These are phyloP conservation scores for Anarhynchus alexandrinus DNA, from an alignment of 2,113 vertebrate genomes.

Conservation along the genomic window DNA sequence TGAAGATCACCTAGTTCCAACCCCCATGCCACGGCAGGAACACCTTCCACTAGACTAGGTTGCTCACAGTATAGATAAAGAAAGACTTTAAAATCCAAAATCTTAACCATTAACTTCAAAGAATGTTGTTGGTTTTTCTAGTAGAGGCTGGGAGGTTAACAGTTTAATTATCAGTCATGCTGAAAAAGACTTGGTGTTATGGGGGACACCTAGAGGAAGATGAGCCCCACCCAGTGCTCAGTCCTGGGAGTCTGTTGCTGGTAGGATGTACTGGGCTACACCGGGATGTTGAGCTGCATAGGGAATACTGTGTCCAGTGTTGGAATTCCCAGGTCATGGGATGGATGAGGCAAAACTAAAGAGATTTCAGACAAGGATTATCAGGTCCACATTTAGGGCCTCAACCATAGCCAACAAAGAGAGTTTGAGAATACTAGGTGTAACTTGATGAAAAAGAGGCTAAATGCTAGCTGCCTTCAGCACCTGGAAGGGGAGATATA, in stretches of 20 bases:
- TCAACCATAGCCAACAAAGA: background rate
- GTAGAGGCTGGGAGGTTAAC: background rate
- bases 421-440: background rate
- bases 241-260: background rate
- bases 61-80: background rate
- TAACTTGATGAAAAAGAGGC: background rate
- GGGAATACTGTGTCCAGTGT: background rate
- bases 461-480: background rate
- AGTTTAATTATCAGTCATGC: background rate
- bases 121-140: background rate
- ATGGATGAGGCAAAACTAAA: background rate
- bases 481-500: background rate
- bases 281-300: background rate
- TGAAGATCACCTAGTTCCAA: no score
- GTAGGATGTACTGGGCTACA: no score
- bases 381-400: background rate
- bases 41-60: background rate
- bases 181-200: background rate
- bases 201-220: background rate
- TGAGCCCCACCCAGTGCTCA: background rate
- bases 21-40: no score
- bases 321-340: background rate
- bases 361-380: background rate
- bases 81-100: background rate
- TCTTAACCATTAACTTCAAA: rapidly evolving